Evolutionary conservation across 2,113 vertebrate genomes (phyloP), one percentile per base, ranked within the genome.

Genomic region (Pithys albifrons): DNA sequence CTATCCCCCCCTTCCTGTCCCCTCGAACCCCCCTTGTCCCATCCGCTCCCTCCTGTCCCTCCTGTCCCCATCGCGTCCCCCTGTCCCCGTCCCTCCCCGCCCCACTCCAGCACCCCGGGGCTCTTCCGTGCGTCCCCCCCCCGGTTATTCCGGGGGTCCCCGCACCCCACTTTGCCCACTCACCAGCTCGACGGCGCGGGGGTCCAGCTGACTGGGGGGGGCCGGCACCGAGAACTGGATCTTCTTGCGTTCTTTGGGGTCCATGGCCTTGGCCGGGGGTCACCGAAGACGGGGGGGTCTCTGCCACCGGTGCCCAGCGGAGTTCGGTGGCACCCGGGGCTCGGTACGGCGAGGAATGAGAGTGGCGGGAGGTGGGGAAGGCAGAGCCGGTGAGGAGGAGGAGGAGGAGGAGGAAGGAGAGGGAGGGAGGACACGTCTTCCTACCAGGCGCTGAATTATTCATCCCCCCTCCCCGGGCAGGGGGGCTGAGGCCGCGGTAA

Each of bases 101-200:
- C 46, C 55, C 65, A 39, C 65, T 71, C 43, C 64, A 13, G 61
- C 69, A 9, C 41, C 23, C 41, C 0, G 25, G 19, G 39, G 39
- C 19, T 93, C 79, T 49, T 67, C 58, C 6, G 27, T n/a, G 28
- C 8, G 67, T 51, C 52, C 29, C 74, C 57, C 37, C 65, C 49
- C 2, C 46, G 39, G 10, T 71, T 51, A 35, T 6, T 9, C 37
- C 43, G 39, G 72, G 72, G 46, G 29, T 83, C 85, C 58, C 87
- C 39, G 4, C 24, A 29, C 37, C 48, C 39, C 6, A 3, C 5
- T 6, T 9, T n/a, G 58, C 65, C 27, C 13, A 66, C 99, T 98
- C 98, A 99, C 99, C 99, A 99, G 99, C 98, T 99, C 99, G 72
- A 99, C 99, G 94, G 99, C 99, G 79, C 99, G 98, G 39, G 99